Base-by-base conservation (phyloP, 2,888 invertebrate species). In the Apamea sordens region DNA sequence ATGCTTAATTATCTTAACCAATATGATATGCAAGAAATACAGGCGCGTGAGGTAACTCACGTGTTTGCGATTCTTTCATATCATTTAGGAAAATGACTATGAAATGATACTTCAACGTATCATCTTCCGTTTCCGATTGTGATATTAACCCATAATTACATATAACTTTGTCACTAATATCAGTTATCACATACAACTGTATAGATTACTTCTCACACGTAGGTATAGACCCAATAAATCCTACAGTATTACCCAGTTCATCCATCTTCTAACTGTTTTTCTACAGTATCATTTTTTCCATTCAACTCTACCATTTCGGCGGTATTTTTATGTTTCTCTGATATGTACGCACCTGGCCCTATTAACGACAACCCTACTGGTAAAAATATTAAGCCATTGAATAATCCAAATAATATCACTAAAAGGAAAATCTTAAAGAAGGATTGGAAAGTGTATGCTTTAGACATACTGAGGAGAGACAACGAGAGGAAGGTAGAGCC, bases 391-490 rank as follows among this genome's bases (percentile, higher is more conserved):
- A 98, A 94, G 24, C 98, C 98, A 93, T 98, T 98, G 93, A 98
- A 98, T 28, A 98, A 94, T 63, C 98, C 98, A 93, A 98, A 98
- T 44, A 98, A 67, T 77, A 98, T 98, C 1, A 98, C 98, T 78
- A 98, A 94, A 69, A 98, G 95, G 92, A 98, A 98, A 92, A 98
- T 98, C 97, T 98, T 96, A 88, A 97, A 97, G 93, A 98, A 98
- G 24, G 98, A 97, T 86, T 97, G 97, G 93, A 98, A 98, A 0
- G 98, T 98, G 91, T 98, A 98, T 8, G 98, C 98, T 87, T 97
- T 97, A 0, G 98, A 98, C 89, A 97, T 97, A 81, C 97, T 97
- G 76, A 98, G 97, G 90, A 98, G 97, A 18, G 98, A 97, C 67
- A 98, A 97, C 0, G 98, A 98, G 24, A 98, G 96, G 61, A 98